phyloP scores from a whole-genome alignment of 1,140 invertebrate species.

The Neodiprion lecontei region DNA sequence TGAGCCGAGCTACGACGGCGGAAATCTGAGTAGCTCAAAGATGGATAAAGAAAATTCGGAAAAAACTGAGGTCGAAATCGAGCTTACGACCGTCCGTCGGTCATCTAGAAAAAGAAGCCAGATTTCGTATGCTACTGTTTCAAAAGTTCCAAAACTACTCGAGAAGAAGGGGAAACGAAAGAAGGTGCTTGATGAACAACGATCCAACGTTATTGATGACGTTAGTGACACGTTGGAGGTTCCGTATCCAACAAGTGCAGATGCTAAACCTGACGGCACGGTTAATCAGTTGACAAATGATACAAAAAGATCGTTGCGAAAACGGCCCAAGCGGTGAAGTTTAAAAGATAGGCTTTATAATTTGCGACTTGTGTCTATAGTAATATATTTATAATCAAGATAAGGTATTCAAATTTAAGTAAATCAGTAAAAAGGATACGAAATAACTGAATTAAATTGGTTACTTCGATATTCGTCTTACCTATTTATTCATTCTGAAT shows the following conservation, averaged over 20 bases:
- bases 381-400: too few species aligned
- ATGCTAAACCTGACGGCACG: conserved; percentile 22
- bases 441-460: too few species aligned
- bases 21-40: neutral
- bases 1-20: neutral
- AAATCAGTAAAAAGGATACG: too few species aligned
- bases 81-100: neutral
- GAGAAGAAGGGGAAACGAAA: conserved; percentile 18
- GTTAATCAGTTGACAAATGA: conserved; percentile 27
- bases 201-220: conserved; percentile 19
- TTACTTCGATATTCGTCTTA: too few species aligned
- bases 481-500: too few species aligned
- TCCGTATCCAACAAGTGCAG: conserved; percentile 31
- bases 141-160: conserved; percentile 28
- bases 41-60: neutral
- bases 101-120: conserved; percentile 18
- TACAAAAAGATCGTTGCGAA: conserved; percentile 36
- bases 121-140: conserved; percentile 30
- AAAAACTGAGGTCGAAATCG: conserved; percentile 5
- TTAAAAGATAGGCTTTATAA: too few species aligned
- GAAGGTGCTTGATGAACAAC: conserved; percentile 30
- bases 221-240: conserved; percentile 1
- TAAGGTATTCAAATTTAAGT: too few species aligned
- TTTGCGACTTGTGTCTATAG: too few species aligned
- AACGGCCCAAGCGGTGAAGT: neutral